Evolutionary conservation across 2,797 vertebrate genomes (phyloP).

Genomic region (Acropternis orthonyx): DNA sequence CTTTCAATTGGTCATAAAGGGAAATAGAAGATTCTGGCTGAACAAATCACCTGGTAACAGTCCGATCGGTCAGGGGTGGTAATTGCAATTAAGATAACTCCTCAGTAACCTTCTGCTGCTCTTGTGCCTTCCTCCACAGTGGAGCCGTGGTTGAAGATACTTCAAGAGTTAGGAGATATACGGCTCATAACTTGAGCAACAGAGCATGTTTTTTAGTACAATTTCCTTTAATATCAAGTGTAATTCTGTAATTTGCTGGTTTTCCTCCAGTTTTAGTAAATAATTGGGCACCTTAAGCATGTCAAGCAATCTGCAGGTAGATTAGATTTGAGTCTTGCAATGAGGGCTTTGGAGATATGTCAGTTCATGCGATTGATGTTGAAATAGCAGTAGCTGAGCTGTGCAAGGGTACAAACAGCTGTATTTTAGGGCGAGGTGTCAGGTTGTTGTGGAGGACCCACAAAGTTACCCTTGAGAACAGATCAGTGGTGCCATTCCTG

Average conservation of each 20-base stretch:
- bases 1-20: conserved; percentile 7
- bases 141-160: background rate
- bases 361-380: fast-evolving
- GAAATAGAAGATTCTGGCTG: background rate
- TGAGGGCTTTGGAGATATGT: background rate
- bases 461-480: background rate
- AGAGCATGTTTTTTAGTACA: background rate
- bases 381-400: background rate
- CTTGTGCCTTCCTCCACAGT: background rate
- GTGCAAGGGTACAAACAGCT: background rate
- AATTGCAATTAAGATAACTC: background rate
- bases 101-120: background rate
- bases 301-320: background rate
- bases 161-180: background rate
- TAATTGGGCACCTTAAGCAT: background rate
- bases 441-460: background rate
- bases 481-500: background rate
- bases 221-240: background rate
- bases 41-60: background rate
- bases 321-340: background rate
- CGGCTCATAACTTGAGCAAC: background rate
- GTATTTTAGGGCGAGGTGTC: fast-evolving
- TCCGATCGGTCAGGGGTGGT: background rate
- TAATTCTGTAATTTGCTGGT: background rate
- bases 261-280: background rate